Percentiles rank a stretch among this genome's conserved stretches.
Evolutionary conservation across 1,140 invertebrate species (phyloP).

Genomic region (Pemphigus obesinymphae): DNA sequence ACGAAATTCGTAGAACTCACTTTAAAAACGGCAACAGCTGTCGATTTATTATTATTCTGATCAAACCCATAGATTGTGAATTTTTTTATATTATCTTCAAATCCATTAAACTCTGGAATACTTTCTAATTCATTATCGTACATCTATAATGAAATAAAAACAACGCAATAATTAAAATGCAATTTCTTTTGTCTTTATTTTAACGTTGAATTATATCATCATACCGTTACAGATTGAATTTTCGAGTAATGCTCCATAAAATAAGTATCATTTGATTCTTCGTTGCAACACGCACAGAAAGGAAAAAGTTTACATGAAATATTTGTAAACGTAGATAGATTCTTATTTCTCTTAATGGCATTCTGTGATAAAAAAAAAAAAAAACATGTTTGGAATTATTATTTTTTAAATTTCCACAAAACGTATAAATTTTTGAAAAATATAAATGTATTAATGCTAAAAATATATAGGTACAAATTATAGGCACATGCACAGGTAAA

Average conservation of each 20-base stretch:
- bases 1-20: background rate
- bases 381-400: too few relatives aligned
- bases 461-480: too few relatives aligned
- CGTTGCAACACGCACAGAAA: background rate
- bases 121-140: conserved; percentile 70
- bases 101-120: conserved; percentile 68
- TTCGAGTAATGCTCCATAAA: background rate
- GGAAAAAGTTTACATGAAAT: background rate
- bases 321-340: background rate
- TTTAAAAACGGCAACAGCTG: conserved; percentile 8
- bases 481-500: too few relatives aligned
- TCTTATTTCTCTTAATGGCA: background rate
- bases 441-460: too few relatives aligned
- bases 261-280: background rate
- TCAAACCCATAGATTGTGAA: conserved; percentile 60
- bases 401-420: too few relatives aligned
- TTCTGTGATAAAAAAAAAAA: background rate
- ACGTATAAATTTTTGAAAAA: too few relatives aligned
- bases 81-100: conserved; percentile 70
- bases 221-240: background rate
- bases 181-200: background rate
- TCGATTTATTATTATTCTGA: background rate
- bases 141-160: conserved; percentile 54
- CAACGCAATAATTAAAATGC: background rate
- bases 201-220: background rate